Base-by-base conservation (phyloP, 1,140 invertebrate species). In the Heliconius congener region DNA sequence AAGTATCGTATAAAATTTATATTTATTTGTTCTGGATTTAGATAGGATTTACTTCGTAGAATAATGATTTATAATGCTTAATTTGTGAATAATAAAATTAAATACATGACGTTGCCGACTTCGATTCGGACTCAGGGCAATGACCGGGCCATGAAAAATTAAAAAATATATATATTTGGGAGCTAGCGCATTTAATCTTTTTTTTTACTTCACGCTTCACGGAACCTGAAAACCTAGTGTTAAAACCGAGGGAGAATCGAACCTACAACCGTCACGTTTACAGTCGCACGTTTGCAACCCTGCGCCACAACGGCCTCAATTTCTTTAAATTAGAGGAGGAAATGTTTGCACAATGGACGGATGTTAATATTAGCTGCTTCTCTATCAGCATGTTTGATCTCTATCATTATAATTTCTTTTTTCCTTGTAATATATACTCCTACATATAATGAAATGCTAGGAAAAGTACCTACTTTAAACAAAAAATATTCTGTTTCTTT, bases 321-420 rank as follows among this genome's bases (percentile, higher is more conserved):
- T 52, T 52, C 50, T 52, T 23, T 57, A 46, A 57, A 9, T 66
- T 13, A 27, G 3, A 57, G 18, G 1, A 66, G 60, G 60, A 66
- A 66, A 66, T 66, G 27, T 66, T 30, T 66, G 57, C 46, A 76
- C 74, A 76, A 70, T 76, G 46, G 74, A 50, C 74, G 74, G 60
- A 76, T 70, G 39, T 71, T 70, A n/a, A 74, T 27, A 66, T 66
- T 11, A 66, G 60, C 9, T 9, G 23, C n/a, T 57, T 23, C 2
- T 27, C 23, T 66, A 66, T 11, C 57, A 16, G 60, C 60, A 66
- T 66, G 4, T 16, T 4, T 27, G 18, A 6, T 52, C 50, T n/a
- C 3, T 5, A 13, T 46, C 60, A 6, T 27, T 27, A 27, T 27
- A 13, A 66, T 11, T 66, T 66, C 23, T 66, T 0, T 66, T 27